Evolutionary conservation across 2,797 vertebrate genomes (phyloP).

Genomic region (Rhodeus uyekii): DNA sequence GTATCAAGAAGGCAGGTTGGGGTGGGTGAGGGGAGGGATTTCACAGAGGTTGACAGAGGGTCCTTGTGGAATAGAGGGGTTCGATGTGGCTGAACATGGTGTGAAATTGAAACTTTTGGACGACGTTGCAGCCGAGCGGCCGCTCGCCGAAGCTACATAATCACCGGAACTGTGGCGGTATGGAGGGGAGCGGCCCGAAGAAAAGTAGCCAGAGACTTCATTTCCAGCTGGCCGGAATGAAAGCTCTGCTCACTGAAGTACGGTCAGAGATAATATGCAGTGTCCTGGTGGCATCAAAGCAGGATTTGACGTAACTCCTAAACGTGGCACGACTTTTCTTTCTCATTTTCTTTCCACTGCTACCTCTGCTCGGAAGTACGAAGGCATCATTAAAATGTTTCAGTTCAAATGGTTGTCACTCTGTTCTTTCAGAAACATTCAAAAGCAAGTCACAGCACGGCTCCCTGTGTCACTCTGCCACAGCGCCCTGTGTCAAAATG

Average conservation of each 20-base stretch:
- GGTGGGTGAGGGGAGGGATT: not conserved
- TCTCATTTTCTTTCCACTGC: not conserved
- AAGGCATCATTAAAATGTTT: constrained; percentile 44
- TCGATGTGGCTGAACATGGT: constrained; percentile 36
- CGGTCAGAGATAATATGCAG: constrained; percentile 12
- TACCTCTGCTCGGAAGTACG: not conserved
- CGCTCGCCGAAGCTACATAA: constrained; percentile 15
- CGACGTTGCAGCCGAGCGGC: not conserved
- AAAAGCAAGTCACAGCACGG: constrained; percentile 23
- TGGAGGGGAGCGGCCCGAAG: not conserved
- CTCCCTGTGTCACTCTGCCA: constrained; percentile 22
- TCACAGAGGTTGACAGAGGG: constrained; percentile 26
- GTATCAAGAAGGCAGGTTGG: constrained; percentile 35
- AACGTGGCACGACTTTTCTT: not conserved
- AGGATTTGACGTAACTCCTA: not conserved
- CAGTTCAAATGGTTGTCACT: constrained; percentile 31
- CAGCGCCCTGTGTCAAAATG: constrained; percentile 10
- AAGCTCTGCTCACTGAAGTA: constrained; percentile 14
- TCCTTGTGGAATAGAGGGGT: constrained; percentile 30
- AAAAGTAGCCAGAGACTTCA: constrained; percentile 19
- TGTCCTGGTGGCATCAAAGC: constrained; percentile 33
- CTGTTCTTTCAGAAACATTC: constrained; percentile 21
- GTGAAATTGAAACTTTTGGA: constrained; percentile 53
- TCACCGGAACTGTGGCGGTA: constrained; percentile 32
- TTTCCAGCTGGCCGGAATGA: constrained; percentile 5